A percentile compares a stretch with the other conserved stretches of the same genome.
Evolutionary conservation across 1,140 invertebrate genomes (phyloP).

Genomic region (Hypsibius dujardini): DNA sequence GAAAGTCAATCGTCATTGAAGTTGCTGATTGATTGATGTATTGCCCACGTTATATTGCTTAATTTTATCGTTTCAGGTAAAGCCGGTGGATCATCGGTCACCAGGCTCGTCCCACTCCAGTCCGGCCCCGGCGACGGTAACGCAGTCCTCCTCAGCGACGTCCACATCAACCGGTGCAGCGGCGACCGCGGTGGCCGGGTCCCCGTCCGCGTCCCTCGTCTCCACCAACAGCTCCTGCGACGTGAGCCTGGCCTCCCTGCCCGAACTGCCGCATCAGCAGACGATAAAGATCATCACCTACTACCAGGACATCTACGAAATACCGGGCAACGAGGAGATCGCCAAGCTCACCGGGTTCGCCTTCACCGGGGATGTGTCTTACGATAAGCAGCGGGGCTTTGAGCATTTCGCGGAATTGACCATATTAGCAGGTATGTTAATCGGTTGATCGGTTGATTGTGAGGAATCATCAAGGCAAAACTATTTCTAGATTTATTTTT

Average conservation of each 20-base stretch:
- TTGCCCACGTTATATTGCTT: too few species aligned
- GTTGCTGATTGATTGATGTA: too few species aligned
- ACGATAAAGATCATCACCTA: slow-evolving; percentile 29
- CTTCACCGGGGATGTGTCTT: slow-evolving; percentile 5
- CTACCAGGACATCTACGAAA: slow-evolving; percentile 33
- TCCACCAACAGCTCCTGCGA: not conserved
- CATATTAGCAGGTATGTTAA: slow-evolving; percentile 26
- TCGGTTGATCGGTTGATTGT: not conserved
- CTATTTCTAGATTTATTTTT: too few species aligned
- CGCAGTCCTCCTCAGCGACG: not conserved
- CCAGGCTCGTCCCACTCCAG: not conserved
- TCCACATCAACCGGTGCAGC: not conserved
- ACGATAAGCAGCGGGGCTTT: slow-evolving; percentile 9
- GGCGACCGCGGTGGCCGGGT: not conserved
- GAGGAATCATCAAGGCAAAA: too few species aligned
- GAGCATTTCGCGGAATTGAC: slow-evolving; percentile 31
- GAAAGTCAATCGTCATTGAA: too few species aligned
- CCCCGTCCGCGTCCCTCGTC: not conserved
- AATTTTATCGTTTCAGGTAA: not conserved
- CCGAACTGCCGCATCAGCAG: slow-evolving; percentile 25
- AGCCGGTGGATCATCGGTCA: not conserved
- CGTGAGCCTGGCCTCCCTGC: slow-evolving; percentile 24
- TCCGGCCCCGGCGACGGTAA: not conserved
- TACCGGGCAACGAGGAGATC: slow-evolving; percentile 28
- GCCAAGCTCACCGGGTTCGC: slow-evolving; percentile 1